phyloP scores from a whole-genome alignment of 2,113 vertebrate genomes.

The Psilopsiagon aymara region DNA sequence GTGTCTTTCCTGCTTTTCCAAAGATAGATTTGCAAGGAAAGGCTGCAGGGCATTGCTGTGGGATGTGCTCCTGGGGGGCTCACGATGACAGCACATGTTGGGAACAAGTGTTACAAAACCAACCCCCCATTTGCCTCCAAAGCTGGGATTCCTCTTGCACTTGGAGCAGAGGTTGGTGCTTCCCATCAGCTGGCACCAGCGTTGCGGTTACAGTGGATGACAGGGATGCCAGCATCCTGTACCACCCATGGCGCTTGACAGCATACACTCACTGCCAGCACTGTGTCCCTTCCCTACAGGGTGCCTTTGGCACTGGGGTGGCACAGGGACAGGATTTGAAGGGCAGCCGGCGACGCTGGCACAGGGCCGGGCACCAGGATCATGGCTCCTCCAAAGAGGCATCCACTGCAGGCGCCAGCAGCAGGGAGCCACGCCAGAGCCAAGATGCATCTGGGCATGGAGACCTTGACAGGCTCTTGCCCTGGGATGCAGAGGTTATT shows the following conservation, averaged over 20 bases:
- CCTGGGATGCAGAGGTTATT: background rate
- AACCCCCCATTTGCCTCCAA: background rate
- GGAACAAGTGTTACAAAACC: background rate
- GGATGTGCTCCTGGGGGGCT: background rate
- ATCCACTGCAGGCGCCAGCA: background rate
- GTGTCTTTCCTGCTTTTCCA: background rate
- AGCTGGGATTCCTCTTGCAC: background rate
- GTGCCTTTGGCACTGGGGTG: background rate
- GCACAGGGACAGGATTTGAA: background rate
- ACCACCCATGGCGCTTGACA: fast-evolving
- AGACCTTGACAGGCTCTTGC: background rate
- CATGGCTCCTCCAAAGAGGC: background rate
- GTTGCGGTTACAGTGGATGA: background rate
- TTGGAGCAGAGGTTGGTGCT: background rate
- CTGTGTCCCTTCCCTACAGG: fast-evolving
- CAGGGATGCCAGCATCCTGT: background rate
- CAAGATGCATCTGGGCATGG: background rate
- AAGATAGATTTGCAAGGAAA: background rate
- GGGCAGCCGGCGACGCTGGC: background rate
- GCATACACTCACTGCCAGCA: background rate
- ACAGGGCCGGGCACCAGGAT: background rate
- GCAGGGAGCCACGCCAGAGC: background rate
- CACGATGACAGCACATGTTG: fast-evolving
- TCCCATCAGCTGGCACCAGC: fast-evolving
- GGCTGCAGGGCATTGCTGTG: background rate